Conservation (phyloP, 2,888 invertebrate species). For the Synergus japonicus region DNA sequence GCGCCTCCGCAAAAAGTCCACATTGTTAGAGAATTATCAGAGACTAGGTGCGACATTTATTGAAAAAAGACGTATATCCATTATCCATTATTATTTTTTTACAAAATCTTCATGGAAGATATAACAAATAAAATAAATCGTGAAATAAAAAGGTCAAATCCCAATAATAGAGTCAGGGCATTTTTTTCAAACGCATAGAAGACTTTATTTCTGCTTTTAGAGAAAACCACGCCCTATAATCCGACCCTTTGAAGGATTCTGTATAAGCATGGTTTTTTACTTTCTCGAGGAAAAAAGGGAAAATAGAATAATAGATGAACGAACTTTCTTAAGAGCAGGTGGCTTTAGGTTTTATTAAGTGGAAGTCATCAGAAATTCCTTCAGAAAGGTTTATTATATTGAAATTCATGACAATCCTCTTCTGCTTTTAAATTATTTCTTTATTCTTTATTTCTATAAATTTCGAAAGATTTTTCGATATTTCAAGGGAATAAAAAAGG, state of each 20-base stretch:
- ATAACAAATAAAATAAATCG: neutral
- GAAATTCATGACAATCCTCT: too few relatives aligned
- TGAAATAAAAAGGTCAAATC: neutral
- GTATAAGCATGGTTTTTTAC: neutral
- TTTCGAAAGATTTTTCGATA: too few relatives aligned
- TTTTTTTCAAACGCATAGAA: neutral
- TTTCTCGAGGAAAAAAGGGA: too few relatives aligned
- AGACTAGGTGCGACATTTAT: constrained; percentile 25
- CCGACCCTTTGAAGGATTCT: neutral
- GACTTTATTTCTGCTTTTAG: neutral
- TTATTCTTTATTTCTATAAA: too few relatives aligned
- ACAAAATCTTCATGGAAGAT: neutral
- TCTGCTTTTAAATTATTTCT: too few relatives aligned
- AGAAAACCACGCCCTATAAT: neutral
- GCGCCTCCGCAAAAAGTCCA: constrained; percentile 32
- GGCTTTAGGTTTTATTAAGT: too few relatives aligned
- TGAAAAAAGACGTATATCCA: neutral
- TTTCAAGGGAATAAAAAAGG: too few relatives aligned
- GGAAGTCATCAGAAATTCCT: too few relatives aligned
- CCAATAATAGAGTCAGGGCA: neutral
- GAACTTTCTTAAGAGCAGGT: too few relatives aligned
- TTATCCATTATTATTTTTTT: neutral
- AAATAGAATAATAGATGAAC: too few relatives aligned
- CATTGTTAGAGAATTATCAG: constrained; percentile 26
- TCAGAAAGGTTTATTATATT: too few relatives aligned